These are phyloP conservation scores for Thyatira batis DNA, from an alignment of 2,888 invertebrate genomes.

Conservation along the genomic window DNA sequence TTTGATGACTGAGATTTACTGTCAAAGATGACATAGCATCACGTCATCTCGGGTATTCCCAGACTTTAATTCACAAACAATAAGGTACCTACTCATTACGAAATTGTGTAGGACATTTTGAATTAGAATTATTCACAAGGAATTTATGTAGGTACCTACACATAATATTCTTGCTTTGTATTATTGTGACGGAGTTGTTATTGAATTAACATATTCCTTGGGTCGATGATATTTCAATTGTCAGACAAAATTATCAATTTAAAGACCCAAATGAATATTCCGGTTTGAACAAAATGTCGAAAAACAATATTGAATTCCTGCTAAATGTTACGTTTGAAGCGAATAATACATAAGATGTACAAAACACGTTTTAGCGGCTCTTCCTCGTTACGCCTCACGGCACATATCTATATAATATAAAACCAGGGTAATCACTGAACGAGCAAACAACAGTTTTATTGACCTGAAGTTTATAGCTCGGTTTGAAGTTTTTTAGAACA, in stretches of 20 bases:
- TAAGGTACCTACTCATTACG: no score
- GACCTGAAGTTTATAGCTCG: constrained; percentile 25
- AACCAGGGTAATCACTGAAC: constrained; percentile 20
- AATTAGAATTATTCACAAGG: neutral
- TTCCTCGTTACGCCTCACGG: neutral
- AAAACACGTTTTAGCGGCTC: neutral
- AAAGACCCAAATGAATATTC: neutral
- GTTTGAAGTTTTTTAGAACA: constrained; percentile 27
- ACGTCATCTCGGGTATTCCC: neutral
- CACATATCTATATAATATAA: neutral
- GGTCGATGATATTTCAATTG: neutral
- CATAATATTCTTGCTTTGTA: neutral
- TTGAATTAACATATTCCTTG: neutral
- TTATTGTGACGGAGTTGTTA: no score
- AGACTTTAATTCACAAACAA: neutral
- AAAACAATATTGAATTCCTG: neutral
- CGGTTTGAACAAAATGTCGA: neutral
- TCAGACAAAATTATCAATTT: neutral
- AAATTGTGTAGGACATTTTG: neutral
- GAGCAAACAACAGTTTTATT: constrained; percentile 30
- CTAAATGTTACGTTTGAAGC: neutral
- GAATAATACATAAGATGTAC: neutral
- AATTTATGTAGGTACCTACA: no score
- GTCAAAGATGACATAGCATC: neutral
- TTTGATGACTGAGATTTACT: neutral